Base-by-base conservation (phyloP, 2,113 vertebrate genomes). In the Macrotus californicus region DNA sequence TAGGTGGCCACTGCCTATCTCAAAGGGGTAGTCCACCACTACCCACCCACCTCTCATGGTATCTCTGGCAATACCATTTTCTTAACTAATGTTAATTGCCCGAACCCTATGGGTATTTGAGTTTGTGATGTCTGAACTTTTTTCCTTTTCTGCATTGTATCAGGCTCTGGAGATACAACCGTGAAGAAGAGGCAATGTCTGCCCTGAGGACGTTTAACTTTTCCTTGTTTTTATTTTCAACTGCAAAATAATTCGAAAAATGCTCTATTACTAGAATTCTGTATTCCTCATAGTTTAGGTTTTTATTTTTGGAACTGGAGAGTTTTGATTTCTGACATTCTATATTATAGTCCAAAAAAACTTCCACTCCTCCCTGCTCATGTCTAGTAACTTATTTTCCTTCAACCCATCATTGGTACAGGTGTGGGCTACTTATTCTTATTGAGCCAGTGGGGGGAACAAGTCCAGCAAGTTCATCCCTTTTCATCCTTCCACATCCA, bases 251-350 rank as follows among this genome's bases (percentile, higher is more conserved):
- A 52, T 81, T 77, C 52, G 2, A 36, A 93, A 84, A 86, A 46
- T 14, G 22, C 2, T 39, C 6, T 22, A 34, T 66, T 43, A 36
- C 50, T 75, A 79, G 2, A 92, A 80, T 87, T 80, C 76, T 69
- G 39, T 75, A 21, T 13, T 88, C 41, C 3, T 34, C 4, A 41
- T 70, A 56, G 5, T 52, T 80, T n/a, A 85, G 26, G 54, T 84
- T 56, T 97, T 86, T 92, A 66, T 66, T 59, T 95, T 81, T 52
- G 59, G 34, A 79, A 41, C 2, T 85, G 8, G 26, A 67, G 13
- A 70, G 3, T 29, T 87, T 89, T 93, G 26, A 87, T 87, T 95
- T 81, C 52, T 96, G 26, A 90, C n/a, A 91, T 93, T 72, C 22
- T 11, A 61, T 85, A 46, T 77, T 80, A 66, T 26, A 50, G 18